Evolutionary conservation across 2,113 vertebrate species (phyloP).

Genomic region (Gymnobelideus leadbeateri): DNA sequence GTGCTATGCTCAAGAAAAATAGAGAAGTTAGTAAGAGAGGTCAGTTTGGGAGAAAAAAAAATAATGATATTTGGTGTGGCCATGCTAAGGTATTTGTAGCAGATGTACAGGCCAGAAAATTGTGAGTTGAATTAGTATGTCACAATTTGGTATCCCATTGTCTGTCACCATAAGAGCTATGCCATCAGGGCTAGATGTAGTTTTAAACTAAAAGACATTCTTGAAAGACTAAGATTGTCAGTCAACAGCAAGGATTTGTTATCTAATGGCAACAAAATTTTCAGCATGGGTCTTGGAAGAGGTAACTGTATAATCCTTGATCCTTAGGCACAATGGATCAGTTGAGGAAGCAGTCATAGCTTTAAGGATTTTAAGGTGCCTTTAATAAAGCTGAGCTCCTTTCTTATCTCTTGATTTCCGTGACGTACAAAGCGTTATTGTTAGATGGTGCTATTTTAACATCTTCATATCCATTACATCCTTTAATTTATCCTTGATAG

Average conservation of each 20-base stretch:
- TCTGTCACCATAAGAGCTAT: conserved; percentile 5
- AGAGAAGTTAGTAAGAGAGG: neutral
- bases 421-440: conserved; percentile 47
- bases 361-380: conserved; percentile 20
- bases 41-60: neutral
- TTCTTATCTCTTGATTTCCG: conserved; percentile 61
- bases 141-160: neutral
- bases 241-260: neutral
- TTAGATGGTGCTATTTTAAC: conserved; percentile 53
- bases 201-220: conserved; percentile 41
- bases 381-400: conserved; percentile 35
- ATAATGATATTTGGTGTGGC: neutral
- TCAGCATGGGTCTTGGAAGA: neutral
- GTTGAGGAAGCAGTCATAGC: conserved; percentile 39
- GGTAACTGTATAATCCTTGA: conserved; percentile 14
- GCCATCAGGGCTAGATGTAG: neutral
- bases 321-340: conserved; percentile 27
- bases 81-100: neutral
- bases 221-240: neutral
- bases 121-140: conserved; percentile 28
- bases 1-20: neutral
- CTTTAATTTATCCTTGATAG: conserved; percentile 61
- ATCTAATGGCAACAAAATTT: conserved; percentile 31
- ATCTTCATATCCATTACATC: conserved; percentile 54
- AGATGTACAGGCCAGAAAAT: neutral